Base-by-base conservation (phyloP, 2,113 vertebrate genomes). In the Barnardius zonarius region DNA sequence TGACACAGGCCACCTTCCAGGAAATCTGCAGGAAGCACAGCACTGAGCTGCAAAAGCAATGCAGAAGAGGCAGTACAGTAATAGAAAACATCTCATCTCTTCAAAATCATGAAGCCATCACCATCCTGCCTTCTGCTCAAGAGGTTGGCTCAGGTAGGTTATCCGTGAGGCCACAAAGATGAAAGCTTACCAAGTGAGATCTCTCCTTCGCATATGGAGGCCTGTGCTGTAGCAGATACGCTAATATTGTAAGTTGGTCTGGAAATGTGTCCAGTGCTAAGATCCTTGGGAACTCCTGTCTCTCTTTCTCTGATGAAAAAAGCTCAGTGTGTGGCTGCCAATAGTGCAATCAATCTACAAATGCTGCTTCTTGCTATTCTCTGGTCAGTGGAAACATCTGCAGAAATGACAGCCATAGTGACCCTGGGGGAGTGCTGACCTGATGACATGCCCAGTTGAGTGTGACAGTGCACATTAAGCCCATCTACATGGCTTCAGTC, bases 71-170 rank as follows among this genome's bases (percentile, higher is more conserved):
- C 55, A 93, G 72, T 30, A 87, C 57, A 85, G 82, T 87, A 93
- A 92, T 22, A 68, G 24, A 80, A 88, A 86, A 88, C 54, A 35
- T 49, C 44, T 63, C 79, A 87, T 89, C 70, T 94, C 57, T 94
- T 90, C 49, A 86, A 69, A 92, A 83, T 81, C 44, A 35, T 62
- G 63, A 54, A 76, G n/a, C 49, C 55, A 41, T 44, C 63, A 62
- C 44, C 31, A 69, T 70, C 59, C 59, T 86, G n/a, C 68, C 57
- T 83, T 66, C 83, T 90, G 51, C 37, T 77, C 83, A 54, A 12
- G 54, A 77, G 68, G 30, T 43, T 59, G 88, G 31, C 41, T 57
- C 0, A 1, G 9, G n/a, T 16, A 67, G 49, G 27, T 41, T 2
- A 2, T 18, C 44, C 80, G 37, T 51, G 68, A 70, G 59, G 35